Base-by-base conservation (phyloP, 1,140 invertebrate genomes). In the Pseudachorutes palmiensis region DNA sequence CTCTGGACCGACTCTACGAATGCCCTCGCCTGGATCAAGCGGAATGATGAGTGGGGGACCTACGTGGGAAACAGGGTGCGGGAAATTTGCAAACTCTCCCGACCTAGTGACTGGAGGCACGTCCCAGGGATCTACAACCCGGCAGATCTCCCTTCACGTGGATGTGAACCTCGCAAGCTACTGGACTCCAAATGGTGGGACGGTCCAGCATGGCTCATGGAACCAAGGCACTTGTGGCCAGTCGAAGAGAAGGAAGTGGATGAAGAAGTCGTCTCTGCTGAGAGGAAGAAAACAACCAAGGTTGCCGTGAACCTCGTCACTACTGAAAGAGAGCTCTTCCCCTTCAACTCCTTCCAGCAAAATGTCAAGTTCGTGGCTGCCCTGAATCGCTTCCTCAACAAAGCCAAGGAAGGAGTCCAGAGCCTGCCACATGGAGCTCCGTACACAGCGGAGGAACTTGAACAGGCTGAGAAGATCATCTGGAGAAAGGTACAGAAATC, bases 1-100 rank as follows among this genome's bases (percentile, higher is more conserved):
- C 75, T 66, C 51, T 79, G 76, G 76, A 71, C 74, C n/a, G 77
- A 79, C 58, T 78, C 76, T 0, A 69, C 72, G 0, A 76, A 75
- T 0, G 74, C 74, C 1, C 55, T 79, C 22, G 41, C 63, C 2
- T 78, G 77, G 75, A 73, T 78, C 1, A 63, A 69, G 36, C 19
- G 59, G 26, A 68, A 72, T 22, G 72, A 74, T 26, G 19, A 36
- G 2, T 75, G 74, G 74, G 68, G 41, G 19, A 66, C 66, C 0
- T 75, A 74, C 65, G 74, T 75, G 2, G 29, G 32, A 0, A 75
- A 75, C 33, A 29, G 72, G 31, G 69, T 70, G 1, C 28, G 69
- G 60, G 74, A 75, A 60, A 75, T 75, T 22, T 12, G n/a, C 1
- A 62, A 29, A 16, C 26, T 69, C 0, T 55, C 58, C 5, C 19